Conservation (phyloP, 2,888 invertebrate genomes). For the Dendrolimus pini region DNA sequence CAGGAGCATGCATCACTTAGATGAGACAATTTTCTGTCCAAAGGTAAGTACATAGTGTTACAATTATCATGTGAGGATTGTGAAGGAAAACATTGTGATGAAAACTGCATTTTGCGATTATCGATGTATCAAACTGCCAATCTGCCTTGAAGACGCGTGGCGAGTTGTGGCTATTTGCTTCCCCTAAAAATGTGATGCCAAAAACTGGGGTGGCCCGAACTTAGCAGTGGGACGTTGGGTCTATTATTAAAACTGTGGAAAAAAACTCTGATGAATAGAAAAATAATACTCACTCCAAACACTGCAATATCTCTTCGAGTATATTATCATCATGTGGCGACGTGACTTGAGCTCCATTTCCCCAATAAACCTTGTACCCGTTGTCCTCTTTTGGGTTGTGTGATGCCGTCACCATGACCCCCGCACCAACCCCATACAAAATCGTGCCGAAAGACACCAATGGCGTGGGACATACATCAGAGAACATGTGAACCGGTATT, state of each 20-base stretch:
- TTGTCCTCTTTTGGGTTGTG: slow-evolving; percentile 98
- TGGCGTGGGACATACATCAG: slow-evolving; percentile 91
- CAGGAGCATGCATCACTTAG: too few relatives aligned
- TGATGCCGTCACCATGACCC: slow-evolving; percentile 96
- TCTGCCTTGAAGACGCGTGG: neutral
- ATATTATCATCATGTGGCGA: slow-evolving; percentile 94
- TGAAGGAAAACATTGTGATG: neutral
- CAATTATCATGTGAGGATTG: neutral
- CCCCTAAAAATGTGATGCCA: neutral
- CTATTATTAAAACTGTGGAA: neutral
- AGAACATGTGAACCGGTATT: slow-evolving; percentile 89
- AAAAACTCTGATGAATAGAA: too few relatives aligned
- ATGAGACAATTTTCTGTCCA: too few relatives aligned
- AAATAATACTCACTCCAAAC: slow-evolving; percentile 75
- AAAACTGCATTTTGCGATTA: neutral
- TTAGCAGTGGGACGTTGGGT: neutral
- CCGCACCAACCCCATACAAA: slow-evolving; percentile 85
- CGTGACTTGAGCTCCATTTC: slow-evolving; percentile 96
- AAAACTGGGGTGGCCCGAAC: neutral
- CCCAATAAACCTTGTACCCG: slow-evolving; percentile 98
- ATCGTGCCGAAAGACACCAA: slow-evolving; percentile 92
- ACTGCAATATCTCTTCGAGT: slow-evolving; percentile 84
- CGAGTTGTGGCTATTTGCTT: neutral
- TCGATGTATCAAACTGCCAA: neutral
- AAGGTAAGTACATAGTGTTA: neutral